These are phyloP conservation scores for Belgica antarctica DNA, from an alignment of 2,888 invertebrate species.

Conservation along the genomic window DNA sequence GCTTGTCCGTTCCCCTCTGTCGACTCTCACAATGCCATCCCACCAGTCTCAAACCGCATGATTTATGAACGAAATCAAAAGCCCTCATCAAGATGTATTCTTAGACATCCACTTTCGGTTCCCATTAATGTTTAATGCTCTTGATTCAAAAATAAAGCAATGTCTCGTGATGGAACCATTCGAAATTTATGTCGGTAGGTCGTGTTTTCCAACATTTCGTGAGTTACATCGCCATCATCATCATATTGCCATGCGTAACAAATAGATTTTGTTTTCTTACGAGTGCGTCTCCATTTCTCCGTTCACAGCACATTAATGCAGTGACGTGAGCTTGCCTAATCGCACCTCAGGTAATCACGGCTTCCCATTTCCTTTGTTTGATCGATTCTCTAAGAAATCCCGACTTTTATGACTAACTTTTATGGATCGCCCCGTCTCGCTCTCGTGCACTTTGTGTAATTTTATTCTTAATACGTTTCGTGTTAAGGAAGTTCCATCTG, in stretches of 20 bases:
- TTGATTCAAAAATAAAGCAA: neutral
- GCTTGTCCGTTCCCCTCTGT: no score
- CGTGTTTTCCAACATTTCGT: neutral
- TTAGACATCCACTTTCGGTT: no score
- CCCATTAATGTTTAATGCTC: no score
- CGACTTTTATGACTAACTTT: neutral
- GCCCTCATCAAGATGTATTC: no score
- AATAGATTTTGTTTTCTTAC: neutral
- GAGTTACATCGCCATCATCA: conserved; percentile 1
- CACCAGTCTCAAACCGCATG: no score
- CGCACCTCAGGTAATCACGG: neutral
- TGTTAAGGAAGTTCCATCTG: neutral
- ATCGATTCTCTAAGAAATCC: neutral
- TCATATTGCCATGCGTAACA: conserved; percentile 24
- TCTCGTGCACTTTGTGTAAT: neutral
- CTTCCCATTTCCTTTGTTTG: conserved; percentile 25
- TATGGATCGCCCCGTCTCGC: neutral
- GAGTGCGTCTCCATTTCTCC: no score
- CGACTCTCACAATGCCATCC: no score
- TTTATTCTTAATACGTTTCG: conserved; percentile 3
- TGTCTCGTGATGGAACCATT: neutral
- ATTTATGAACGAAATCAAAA: no score
- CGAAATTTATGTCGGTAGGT: conserved; percentile 24
- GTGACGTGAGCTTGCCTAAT: neutral
- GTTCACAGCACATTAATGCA: no score